Conservation (phyloP, 2,113 vertebrate genomes). For the Catharus minimus region DNA sequence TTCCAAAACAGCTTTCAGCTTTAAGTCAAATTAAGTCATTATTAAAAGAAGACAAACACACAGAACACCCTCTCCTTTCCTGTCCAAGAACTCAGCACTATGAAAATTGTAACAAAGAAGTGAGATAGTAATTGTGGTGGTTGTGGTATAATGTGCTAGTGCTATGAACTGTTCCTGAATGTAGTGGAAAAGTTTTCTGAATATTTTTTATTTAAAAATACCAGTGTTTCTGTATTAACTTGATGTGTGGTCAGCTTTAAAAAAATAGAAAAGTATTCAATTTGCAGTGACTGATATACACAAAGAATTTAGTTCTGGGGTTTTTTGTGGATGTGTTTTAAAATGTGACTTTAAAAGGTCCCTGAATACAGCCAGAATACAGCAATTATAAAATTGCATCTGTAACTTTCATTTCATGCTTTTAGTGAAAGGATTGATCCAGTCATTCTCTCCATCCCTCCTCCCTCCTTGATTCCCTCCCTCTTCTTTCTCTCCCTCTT, state of each 20-base stretch:
- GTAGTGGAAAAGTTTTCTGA: neutral
- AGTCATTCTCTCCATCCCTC: neutral
- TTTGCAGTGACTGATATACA: neutral
- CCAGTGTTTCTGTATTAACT: neutral
- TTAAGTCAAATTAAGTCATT: conserved; percentile 17
- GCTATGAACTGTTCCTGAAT: neutral
- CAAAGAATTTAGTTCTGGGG: neutral
- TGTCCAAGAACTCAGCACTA: neutral
- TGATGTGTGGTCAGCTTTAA: neutral
- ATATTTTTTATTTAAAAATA: neutral
- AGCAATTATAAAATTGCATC: neutral
- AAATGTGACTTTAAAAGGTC: neutral
- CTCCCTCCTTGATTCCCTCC: neutral
- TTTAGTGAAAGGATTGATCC: neutral
- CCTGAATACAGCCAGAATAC: neutral
- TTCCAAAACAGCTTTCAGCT: neutral
- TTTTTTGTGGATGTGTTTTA: neutral
- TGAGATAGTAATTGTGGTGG: neutral
- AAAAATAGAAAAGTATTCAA: neutral
- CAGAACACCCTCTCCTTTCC: neutral
- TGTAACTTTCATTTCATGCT: neutral
- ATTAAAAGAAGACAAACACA: neutral
- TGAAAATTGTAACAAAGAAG: neutral
- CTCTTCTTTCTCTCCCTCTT: neutral
- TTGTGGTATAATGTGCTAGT: neutral